Conservation (phyloP, 2,797 vertebrate species). For the Martes flavigula region DNA sequence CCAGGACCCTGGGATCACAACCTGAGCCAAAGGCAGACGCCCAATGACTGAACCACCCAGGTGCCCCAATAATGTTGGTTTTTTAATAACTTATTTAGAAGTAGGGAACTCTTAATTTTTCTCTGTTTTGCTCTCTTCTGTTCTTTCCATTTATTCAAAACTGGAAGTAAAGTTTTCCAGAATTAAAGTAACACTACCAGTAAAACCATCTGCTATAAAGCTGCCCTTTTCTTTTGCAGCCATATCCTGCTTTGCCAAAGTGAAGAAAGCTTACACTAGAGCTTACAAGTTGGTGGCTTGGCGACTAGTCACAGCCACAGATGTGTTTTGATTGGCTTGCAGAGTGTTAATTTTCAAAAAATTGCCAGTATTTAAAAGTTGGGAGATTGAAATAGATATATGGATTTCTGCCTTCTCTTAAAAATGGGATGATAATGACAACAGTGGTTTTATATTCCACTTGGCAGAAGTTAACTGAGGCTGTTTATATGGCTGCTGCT, state of each 20-base stretch:
- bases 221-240: not conserved
- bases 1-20: too few species aligned
- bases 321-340: slow-evolving; percentile 37
- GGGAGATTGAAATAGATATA: not conserved
- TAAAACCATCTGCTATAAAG: not conserved
- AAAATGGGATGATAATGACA: not conserved
- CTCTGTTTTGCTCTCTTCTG: slow-evolving; percentile 14
- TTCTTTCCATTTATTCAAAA: slow-evolving; percentile 49
- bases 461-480: slow-evolving; percentile 8
- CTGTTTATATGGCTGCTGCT: slow-evolving; percentile 8
- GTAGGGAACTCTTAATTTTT: not conserved
- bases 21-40: too few species aligned
- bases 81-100: slow-evolving; percentile 32
- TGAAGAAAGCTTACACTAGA: not conserved
- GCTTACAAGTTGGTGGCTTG: not conserved
- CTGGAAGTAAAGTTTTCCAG: slow-evolving; percentile 2
- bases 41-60: too few species aligned
- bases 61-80: not conserved
- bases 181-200: slow-evolving; percentile 19
- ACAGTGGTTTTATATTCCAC: not conserved
- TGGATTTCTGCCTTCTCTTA: slow-evolving; percentile 6
- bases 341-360: not conserved
- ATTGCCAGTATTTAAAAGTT: slow-evolving; percentile 18
- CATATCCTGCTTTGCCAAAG: not conserved
- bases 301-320: not conserved